A percentile compares a stretch with the other conserved stretches of the same genome.
phyloP scores from a whole-genome alignment of 1,140 invertebrate species.

The Leptinotarsa defecta region DNA sequence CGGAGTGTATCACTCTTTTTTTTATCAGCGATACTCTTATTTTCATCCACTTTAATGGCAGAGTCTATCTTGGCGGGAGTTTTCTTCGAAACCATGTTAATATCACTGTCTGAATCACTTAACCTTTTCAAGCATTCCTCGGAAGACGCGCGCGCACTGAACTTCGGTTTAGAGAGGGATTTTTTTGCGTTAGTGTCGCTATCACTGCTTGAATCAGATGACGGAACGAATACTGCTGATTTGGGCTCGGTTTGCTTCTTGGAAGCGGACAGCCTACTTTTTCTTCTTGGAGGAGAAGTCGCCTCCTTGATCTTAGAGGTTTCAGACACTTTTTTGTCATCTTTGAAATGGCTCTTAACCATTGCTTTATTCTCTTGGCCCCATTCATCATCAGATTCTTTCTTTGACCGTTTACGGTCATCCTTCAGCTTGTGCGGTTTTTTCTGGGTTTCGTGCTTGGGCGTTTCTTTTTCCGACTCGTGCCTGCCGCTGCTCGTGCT shows the following conservation, averaged over 20 bases:
- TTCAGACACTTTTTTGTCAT: constrained; percentile 35
- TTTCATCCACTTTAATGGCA: constrained; percentile 59
- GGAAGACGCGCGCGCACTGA: constrained; percentile 9
- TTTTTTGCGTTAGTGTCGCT: constrained; percentile 41
- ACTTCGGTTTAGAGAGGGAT: background rate
- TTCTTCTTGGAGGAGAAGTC: constrained; percentile 40
- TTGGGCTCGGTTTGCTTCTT: constrained; percentile 38
- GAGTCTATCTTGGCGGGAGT: constrained; percentile 26
- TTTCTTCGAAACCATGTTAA: constrained; percentile 18
- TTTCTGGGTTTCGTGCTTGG: constrained; percentile 14
- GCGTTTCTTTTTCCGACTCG: constrained; percentile 30
- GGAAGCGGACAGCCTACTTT: constrained; percentile 38
- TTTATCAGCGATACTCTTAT: constrained; percentile 65
- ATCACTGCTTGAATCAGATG: constrained; percentile 55
- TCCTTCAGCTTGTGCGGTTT: constrained; percentile 36
- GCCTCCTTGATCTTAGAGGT: constrained; percentile 50
- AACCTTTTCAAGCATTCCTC: constrained; percentile 8
- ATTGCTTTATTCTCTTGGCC: constrained; percentile 45
- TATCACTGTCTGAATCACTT: constrained; percentile 39
- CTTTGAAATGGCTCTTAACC: constrained; percentile 41
- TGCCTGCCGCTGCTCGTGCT: constrained; percentile 21
- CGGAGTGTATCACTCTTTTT: constrained; percentile 73
- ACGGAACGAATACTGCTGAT: constrained; percentile 45
- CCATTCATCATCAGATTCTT: constrained; percentile 49
- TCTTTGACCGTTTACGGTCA: constrained; percentile 36